Evolutionary conservation across 2,113 vertebrate genomes (phyloP).

Genomic region (Calidris pygmaea): DNA sequence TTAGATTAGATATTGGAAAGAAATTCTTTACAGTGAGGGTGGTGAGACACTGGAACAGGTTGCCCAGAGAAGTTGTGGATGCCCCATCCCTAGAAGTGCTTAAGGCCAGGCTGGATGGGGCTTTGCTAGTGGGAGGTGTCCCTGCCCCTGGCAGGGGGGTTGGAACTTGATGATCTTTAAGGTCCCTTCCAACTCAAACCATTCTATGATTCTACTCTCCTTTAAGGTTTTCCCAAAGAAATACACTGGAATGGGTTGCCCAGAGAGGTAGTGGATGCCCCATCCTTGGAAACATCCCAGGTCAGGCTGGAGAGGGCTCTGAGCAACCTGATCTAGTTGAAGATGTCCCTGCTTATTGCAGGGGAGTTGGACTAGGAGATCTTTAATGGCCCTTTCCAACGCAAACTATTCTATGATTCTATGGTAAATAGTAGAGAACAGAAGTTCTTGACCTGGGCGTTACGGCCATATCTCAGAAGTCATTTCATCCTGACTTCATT

Average conservation of each 20-base stretch:
- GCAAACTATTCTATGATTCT: background rate
- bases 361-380: background rate
- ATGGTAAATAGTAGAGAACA: background rate
- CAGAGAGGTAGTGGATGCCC: background rate
- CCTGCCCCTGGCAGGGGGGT: too few species aligned
- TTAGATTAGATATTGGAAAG: too few species aligned
- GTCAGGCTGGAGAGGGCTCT: background rate
- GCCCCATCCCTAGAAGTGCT: too few species aligned
- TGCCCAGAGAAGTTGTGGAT: too few species aligned
- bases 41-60: too few species aligned
- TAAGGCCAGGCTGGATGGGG: too few species aligned
- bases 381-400: background rate
- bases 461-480: background rate
- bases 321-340: background rate
- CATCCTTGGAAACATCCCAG: too few species aligned
- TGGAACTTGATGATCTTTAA: too few species aligned
- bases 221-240: background rate
- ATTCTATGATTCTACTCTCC: background rate
- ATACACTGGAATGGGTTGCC: background rate
- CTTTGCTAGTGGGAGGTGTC: too few species aligned
- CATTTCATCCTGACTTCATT: background rate
- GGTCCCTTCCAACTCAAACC: too few species aligned
- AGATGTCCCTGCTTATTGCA: background rate
- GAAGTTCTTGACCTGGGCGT: background rate
- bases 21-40: too few species aligned